Base-by-base conservation (phyloP, 2,113 vertebrate species). In the Corydoras maculifer region DNA sequence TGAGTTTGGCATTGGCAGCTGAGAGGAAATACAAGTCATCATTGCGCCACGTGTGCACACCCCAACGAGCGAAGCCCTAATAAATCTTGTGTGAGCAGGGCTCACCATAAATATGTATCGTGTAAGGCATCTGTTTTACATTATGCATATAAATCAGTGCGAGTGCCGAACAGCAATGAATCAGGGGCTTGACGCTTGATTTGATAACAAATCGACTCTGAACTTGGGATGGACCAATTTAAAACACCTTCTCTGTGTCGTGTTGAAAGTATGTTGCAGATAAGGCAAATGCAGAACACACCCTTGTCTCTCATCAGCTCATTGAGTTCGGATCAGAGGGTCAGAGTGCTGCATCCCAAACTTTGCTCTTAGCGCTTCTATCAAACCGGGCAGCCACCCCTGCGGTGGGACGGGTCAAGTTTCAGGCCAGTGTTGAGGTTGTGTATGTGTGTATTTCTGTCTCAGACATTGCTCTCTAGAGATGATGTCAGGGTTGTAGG, bases 51-150 rank as follows among this genome's bases (percentile, higher is more conserved):
- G 93, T 94, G 91, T 91, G 94, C 94, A 93, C 92, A 94, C 92
- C 91, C 93, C 90, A 91, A 93, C 95, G 95, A 94, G 96, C 92
- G 93, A 94, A 93, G 92, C 94, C 83, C 90, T 94, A 94, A 99
- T 98, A 98, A 99, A 98, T 99, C 96, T 97, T 95, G 91, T 90
- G 91, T 88, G 93, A 94, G 93, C 93, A 93, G 93, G 92, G 90
- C 94, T 96, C 94, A 95, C 94, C 95, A 98, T 99, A 98, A 98
- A 99, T 99, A 99, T 98, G 96, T 95, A 99, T 97, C 95, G 92
- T 94, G 93, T 92, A 95, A 93, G 94, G 94, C 94, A 97, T 98
- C 95, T 98, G 95, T 98, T 98, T 99, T 98, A 98, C 94, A 98
- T 99, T 98, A 95, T 97, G 96, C 96, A 99, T 98, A 98, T 98